These are phyloP conservation scores for Brachyptera risi DNA, from an alignment of 2,888 invertebrate genomes.

Conservation along the genomic window DNA sequence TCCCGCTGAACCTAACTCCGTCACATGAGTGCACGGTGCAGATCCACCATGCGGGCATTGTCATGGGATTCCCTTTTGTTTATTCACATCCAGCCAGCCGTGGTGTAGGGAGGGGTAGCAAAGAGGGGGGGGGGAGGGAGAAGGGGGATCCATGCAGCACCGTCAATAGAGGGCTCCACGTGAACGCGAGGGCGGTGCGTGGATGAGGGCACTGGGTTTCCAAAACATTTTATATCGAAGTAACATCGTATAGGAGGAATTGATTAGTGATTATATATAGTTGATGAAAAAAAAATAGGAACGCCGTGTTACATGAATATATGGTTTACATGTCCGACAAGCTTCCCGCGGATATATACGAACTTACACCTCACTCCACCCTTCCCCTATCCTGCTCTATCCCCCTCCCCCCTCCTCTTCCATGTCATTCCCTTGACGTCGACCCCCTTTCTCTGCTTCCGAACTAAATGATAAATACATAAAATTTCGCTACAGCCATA, in stretches of 20 bases:
- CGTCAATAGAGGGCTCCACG: too few relatives aligned
- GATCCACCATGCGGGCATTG: not conserved
- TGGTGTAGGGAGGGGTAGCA: too few relatives aligned
- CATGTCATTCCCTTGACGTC: not conserved
- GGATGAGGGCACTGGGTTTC: not conserved
- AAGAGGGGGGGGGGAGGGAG: too few relatives aligned
- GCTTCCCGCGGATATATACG: too few relatives aligned
- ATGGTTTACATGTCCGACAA: not conserved
- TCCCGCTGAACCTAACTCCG: too few relatives aligned
- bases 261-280: conserved; percentile 9
- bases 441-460: too few relatives aligned
- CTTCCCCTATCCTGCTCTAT: not conserved
- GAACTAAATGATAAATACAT: too few relatives aligned
- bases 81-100: too few relatives aligned
- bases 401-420: not conserved
- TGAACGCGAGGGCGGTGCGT: not conserved
- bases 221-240: not conserved
- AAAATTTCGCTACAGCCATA: too few relatives aligned
- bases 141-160: too few relatives aligned
- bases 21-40: not conserved
- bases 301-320: not conserved
- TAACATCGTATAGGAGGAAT: conserved; percentile 3
- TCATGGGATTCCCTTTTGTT: not conserved
- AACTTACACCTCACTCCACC: not conserved
- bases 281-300: not conserved